phyloP scores from a whole-genome alignment of 2,888 invertebrate species.

The Xestia c-nigrum region DNA sequence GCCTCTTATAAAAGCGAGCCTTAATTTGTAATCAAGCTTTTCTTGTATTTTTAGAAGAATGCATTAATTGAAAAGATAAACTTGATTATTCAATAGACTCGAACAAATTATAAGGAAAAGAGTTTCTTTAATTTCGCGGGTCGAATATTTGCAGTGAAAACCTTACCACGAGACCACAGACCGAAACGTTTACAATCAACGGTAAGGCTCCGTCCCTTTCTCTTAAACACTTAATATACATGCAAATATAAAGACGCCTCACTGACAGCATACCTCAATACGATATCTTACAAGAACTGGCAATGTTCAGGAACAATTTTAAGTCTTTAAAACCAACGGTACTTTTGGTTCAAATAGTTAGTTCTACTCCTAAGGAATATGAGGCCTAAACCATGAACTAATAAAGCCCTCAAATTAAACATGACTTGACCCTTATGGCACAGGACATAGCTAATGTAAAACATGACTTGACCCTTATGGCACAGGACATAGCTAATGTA shows the following conservation, averaged over 20 bases:
- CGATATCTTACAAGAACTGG: neutral
- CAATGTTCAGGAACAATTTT: neutral
- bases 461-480: neutral
- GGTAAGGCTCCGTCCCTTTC: slow-evolving; percentile 47
- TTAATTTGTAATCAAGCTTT: neutral
- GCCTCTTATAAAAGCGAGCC: neutral
- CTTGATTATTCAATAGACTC: neutral
- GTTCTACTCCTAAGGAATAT: neutral
- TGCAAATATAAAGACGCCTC: slow-evolving; percentile 30
- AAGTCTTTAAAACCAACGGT: neutral
- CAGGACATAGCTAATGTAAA: slow-evolving; percentile 22
- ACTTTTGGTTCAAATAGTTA: no score
- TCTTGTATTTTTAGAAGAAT: neutral
- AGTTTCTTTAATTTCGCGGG: slow-evolving; percentile 23
- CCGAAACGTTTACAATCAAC: slow-evolving; percentile 38
- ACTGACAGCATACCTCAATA: neutral
- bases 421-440: neutral
- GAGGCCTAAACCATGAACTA: neutral
- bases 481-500: slow-evolving; percentile 18
- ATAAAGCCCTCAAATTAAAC: neutral
- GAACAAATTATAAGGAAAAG: neutral
- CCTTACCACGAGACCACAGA: slow-evolving; percentile 32
- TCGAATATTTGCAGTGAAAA: slow-evolving; percentile 49
- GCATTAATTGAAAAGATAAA: neutral
- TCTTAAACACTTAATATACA: slow-evolving; percentile 33